phyloP scores from a whole-genome alignment of 2,113 vertebrate species.

The Copsychus sechellarum region DNA sequence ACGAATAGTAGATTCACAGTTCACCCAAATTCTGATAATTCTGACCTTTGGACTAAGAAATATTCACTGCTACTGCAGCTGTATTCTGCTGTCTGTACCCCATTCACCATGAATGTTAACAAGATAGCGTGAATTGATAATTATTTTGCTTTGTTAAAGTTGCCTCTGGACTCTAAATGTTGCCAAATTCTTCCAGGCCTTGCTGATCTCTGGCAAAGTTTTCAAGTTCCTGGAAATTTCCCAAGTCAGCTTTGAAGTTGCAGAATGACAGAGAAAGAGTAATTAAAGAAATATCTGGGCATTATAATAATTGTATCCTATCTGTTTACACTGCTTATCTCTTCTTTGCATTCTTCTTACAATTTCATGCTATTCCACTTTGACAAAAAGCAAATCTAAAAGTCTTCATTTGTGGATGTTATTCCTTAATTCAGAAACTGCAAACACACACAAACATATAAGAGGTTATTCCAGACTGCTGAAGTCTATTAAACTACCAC shows the following conservation, averaged over 20 bases:
- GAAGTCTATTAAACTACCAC: background rate
- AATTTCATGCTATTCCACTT: background rate
- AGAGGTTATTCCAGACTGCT: background rate
- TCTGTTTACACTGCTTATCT: background rate
- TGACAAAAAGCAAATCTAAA: background rate
- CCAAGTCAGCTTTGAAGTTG: background rate
- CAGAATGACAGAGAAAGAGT: background rate
- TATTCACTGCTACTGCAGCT: background rate
- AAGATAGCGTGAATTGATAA: background rate
- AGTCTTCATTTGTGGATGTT: background rate
- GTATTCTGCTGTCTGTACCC: background rate
- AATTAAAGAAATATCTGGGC: background rate
- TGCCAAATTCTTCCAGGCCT: background rate
- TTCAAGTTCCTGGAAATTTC: background rate
- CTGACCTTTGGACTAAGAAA: background rate
- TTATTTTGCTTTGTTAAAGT: background rate
- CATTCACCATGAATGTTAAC: background rate
- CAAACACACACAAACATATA: background rate
- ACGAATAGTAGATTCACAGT: background rate
- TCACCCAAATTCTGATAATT: background rate
- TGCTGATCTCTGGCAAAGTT: background rate
- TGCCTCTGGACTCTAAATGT: background rate
- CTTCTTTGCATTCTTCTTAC: background rate
- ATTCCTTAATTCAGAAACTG: background rate
- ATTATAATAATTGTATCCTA: background rate